Conservation (phyloP, 2,797 vertebrate species). For the Rousettus madagascariensis region DNA sequence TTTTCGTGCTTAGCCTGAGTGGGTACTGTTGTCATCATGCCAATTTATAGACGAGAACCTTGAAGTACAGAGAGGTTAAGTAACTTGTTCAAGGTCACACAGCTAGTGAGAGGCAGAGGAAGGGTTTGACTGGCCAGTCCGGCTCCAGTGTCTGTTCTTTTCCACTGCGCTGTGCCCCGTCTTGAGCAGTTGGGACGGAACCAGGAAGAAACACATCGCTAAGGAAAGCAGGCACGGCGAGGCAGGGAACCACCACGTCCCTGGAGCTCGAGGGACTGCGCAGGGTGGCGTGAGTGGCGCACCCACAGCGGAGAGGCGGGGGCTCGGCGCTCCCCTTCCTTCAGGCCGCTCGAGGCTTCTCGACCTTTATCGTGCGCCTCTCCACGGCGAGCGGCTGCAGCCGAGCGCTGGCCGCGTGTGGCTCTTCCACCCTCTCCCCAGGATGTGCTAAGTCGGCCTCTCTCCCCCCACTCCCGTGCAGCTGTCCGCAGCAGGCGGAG, state of each 20-base stretch:
- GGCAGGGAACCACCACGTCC: too few relatives aligned
- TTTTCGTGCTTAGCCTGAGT: neutral
- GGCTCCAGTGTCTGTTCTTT: neutral
- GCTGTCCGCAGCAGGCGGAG: too few relatives aligned
- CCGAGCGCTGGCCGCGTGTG: neutral
- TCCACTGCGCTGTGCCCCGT: fast-evolving
- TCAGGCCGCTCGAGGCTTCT: neutral
- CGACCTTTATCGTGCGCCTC: neutral
- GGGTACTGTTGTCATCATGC: neutral
- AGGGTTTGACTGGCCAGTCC: neutral
- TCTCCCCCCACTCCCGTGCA: neutral
- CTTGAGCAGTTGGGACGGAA: neutral
- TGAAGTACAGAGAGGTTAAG: neutral
- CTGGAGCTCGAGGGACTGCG: neutral
- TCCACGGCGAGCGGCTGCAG: neutral
- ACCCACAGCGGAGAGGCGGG: neutral
- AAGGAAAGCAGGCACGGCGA: too few relatives aligned
- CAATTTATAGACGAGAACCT: neutral
- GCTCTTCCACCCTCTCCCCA: neutral
- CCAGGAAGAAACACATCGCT: neutral
- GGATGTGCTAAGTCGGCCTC: neutral
- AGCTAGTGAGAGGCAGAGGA: neutral
- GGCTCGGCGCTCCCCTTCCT: neutral
- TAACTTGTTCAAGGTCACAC: neutral
- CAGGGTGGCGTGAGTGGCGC: neutral